phyloP scores from a whole-genome alignment of 2,113 vertebrate species.

The Xiphias gladius region DNA sequence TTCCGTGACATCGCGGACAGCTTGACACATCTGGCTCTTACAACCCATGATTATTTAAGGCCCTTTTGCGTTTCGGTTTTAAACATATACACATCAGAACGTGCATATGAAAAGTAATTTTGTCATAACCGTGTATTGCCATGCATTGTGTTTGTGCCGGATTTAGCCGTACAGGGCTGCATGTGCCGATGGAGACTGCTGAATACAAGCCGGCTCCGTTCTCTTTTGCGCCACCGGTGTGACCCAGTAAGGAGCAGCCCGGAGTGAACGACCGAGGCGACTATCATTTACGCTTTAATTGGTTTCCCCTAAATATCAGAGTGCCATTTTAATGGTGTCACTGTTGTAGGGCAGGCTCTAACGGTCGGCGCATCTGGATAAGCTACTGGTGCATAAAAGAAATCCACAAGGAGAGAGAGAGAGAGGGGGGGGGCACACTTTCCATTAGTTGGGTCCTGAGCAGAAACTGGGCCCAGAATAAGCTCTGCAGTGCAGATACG shows the following conservation, averaged over 20 bases:
- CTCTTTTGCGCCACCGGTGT: conserved; percentile 7
- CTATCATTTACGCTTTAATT: conserved; percentile 67
- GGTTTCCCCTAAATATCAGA: conserved; percentile 67
- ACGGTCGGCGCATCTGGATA: conserved; percentile 41
- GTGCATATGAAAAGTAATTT: neutral
- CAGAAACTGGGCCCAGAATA: neutral
- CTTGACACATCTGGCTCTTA: neutral
- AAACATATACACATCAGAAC: neutral
- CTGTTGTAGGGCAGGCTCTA: conserved; percentile 43
- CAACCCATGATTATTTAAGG: neutral
- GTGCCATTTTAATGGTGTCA: conserved; percentile 59
- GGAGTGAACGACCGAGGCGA: conserved; percentile 38
- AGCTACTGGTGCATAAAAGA: conserved; percentile 38
- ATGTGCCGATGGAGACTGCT: neutral
- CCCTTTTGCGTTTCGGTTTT: neutral
- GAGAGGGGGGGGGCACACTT: neutral
- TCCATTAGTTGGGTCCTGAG: conserved; percentile 29
- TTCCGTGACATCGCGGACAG: neutral
- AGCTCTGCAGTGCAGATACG: neutral
- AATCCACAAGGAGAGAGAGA: neutral
- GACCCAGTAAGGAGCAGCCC: conserved; percentile 63
- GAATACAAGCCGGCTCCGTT: neutral
- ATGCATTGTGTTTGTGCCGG: neutral
- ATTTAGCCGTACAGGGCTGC: neutral
- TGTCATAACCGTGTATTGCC: neutral